Percentiles rank a stretch among this genome's conserved stretches.
phyloP scores from a whole-genome alignment of 1,140 invertebrate species.

The Drosophila erecta region DNA sequence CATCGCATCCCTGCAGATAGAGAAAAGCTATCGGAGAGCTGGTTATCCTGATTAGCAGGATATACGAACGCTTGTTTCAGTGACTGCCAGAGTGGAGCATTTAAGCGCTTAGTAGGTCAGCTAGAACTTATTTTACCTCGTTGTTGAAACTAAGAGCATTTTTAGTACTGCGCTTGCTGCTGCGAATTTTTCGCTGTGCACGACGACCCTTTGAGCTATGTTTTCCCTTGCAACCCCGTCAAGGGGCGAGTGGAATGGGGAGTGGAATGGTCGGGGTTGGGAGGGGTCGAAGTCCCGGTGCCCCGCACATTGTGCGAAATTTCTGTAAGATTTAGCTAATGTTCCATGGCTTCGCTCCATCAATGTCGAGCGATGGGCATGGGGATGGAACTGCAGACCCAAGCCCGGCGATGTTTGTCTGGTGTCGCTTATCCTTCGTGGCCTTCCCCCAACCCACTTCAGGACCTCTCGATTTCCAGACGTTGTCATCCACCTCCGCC shows the following conservation, averaged over 20 bases:
- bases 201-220: slow-evolving; percentile 4
- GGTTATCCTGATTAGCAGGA: no score
- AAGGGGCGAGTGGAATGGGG: slow-evolving; percentile 11
- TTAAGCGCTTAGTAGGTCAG: no score
- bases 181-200: not conserved
- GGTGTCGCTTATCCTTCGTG: slow-evolving; percentile 34
- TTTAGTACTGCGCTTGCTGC: no score
- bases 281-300: not conserved
- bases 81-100: no score
- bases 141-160: no score
- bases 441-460: not conserved
- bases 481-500: slow-evolving; percentile 20
- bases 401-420: slow-evolving; percentile 36
- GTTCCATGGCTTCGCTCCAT: slow-evolving; percentile 67
- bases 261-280: no score
- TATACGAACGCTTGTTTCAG: no score
- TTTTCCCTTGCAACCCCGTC: slow-evolving; percentile 24
- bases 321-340: slow-evolving; percentile 71
- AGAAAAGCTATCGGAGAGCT: not conserved
- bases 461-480: slow-evolving; percentile 22
- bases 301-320: slow-evolving; percentile 46
- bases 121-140: no score
- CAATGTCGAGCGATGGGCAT: slow-evolving; percentile 49
- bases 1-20: slow-evolving; percentile 5
- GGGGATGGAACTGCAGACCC: slow-evolving; percentile 20